Evolutionary conservation across 2,888 invertebrate species (phyloP).

Genomic region (Neria commutata): DNA sequence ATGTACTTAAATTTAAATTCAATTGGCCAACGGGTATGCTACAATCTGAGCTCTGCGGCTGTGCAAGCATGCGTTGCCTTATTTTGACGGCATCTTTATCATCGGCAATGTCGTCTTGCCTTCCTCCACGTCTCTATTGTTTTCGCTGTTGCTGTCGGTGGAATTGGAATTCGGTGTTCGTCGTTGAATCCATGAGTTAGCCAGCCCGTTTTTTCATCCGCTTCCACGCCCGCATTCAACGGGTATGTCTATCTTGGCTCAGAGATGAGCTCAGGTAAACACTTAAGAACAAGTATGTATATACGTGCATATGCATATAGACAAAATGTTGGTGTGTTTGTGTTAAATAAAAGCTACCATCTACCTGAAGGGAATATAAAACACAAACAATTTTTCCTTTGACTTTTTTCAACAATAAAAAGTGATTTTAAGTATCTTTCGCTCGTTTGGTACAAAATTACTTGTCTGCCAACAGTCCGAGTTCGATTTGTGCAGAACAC

Average conservation of each 20-base stretch:
- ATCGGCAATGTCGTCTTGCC: slow-evolving; percentile 10
- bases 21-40: slow-evolving; percentile 39
- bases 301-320: background rate
- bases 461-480: slow-evolving; percentile 38
- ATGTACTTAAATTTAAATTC: slow-evolving; percentile 54
- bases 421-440: slow-evolving; percentile 39
- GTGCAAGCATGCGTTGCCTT: slow-evolving; percentile 4
- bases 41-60: background rate
- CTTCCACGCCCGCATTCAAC: slow-evolving; percentile 41
- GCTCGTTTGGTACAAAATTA: slow-evolving; percentile 38
- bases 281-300: background rate
- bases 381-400: slow-evolving; percentile 32
- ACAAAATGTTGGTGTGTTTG: background rate
- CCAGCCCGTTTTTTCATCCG: slow-evolving; percentile 43
- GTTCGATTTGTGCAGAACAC: slow-evolving; percentile 42
- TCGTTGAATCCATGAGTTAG: slow-evolving; percentile 24
- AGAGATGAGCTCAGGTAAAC: slow-evolving; percentile 16
- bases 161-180: slow-evolving; percentile 14
- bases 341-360: background rate
- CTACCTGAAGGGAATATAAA: slow-evolving; percentile 9
- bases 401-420: slow-evolving; percentile 50
- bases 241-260: slow-evolving; percentile 48
- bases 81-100: slow-evolving; percentile 13
- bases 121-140: background rate
- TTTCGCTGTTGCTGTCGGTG: background rate